Evolutionary conservation across 30 jellyfish, hydroid and myxozoan species (phyloP).

Genomic region (Haliclystus octoradiatus): DNA sequence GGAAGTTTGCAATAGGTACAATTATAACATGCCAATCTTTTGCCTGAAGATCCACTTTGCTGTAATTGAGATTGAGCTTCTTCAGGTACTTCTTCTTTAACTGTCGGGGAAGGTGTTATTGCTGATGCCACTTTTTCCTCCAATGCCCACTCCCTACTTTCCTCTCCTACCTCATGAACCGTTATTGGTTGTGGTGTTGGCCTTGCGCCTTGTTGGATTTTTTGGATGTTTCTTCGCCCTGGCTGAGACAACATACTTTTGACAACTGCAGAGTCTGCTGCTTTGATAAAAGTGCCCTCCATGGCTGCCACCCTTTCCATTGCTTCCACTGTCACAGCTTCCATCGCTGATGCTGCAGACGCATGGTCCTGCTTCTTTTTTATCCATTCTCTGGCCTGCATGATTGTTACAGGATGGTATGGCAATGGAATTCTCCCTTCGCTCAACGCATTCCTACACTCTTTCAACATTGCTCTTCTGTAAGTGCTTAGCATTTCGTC

Average conservation of each 20-base stretch:
- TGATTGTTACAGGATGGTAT: not conserved
- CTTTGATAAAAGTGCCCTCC: not conserved
- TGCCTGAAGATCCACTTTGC: too few species aligned
- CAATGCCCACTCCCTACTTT: too few species aligned
- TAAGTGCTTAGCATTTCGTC: not conserved
- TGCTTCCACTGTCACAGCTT: not conserved
- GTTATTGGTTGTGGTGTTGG: too few species aligned
- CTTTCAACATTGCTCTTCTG: not conserved
- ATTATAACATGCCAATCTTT: too few species aligned
- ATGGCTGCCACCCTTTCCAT: not conserved
- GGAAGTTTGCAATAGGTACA: too few species aligned
- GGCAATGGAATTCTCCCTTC: not conserved
- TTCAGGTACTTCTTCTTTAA: too few species aligned
- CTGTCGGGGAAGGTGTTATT: too few species aligned
- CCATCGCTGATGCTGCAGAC: not conserved
- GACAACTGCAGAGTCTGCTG: not conserved
- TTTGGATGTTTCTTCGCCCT: too few species aligned
- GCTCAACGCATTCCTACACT: not conserved
- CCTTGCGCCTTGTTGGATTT: too few species aligned
- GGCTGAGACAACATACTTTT: not conserved
- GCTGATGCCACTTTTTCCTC: too few species aligned
- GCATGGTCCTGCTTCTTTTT: not conserved
- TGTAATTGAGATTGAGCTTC: too few species aligned
- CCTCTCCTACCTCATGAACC: too few species aligned
- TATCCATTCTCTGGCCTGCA: not conserved